A percentile compares a stretch with the other conserved stretches of the same genome.
Evolutionary conservation across 2,888 invertebrate genomes (phyloP).

Genomic region (Dendrolimus houi): DNA sequence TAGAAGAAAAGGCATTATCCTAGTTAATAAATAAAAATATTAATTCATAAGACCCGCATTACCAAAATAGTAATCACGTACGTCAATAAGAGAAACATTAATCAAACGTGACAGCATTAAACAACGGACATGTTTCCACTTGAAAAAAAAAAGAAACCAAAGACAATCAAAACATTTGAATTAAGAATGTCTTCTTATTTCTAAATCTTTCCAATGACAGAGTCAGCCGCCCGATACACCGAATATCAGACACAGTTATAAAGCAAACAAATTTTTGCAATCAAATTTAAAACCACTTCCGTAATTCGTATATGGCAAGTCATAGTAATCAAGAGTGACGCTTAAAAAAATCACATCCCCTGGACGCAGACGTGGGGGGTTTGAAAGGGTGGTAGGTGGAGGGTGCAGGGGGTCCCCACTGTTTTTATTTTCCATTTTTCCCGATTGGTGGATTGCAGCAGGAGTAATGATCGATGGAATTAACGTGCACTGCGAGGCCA

Average conservation of each 20-base stretch:
- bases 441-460: conserved; percentile 73
- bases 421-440: conserved; percentile 62
- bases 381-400: conserved; percentile 14
- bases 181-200: no score
- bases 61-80: no score
- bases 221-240: no score
- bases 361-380: conserved; percentile 31
- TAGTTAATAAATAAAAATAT: no score
- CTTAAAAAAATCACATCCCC: conserved; percentile 66
- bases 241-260: background rate
- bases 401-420: conserved; percentile 54
- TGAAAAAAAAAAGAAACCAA: no score
- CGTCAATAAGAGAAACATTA: no score
- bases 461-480: conserved; percentile 75
- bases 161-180: no score
- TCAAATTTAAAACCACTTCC: conserved; percentile 12
- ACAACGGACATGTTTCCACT: no score
- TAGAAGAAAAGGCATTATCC: no score
- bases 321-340: conserved; percentile 58
- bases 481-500: conserved; percentile 60
- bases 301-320: conserved; percentile 23
- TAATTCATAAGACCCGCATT: no score
- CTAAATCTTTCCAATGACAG: no score
- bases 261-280: background rate
- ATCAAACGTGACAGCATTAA: no score